These are phyloP conservation scores for Odontamblyopus lacepedii DNA, from an alignment of 2,797 vertebrate genomes.

Conservation along the genomic window DNA sequence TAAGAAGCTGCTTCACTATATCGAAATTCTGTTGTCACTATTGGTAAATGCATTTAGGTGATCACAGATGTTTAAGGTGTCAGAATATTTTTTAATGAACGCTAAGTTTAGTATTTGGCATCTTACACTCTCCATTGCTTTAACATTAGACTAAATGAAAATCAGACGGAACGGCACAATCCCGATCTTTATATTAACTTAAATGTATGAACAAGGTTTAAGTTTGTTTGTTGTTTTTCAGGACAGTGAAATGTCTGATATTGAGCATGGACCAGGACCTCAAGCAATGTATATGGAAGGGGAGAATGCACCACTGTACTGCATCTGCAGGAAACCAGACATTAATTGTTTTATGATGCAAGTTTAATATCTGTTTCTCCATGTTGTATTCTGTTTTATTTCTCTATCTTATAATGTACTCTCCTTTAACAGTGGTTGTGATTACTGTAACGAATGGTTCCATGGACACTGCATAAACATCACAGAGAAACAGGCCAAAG, in stretches of 20 bases:
- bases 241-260: conserved; percentile 86
- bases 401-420: neutral
- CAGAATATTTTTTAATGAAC: no score
- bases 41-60: no score
- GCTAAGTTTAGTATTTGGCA: no score
- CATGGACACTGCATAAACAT: conserved; percentile 93
- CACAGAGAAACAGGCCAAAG: conserved; percentile 93
- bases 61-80: no score
- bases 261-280: conserved; percentile 70
- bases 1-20: no score
- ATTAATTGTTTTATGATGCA: conserved; percentile 98
- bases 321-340: conserved; percentile 90
- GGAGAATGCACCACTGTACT: conserved; percentile 89
- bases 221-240: conserved; percentile 34
- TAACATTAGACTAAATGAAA: no score
- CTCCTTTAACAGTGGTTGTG: conserved; percentile 82
- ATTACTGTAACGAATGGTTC: conserved; percentile 96
- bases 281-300: conserved; percentile 77
- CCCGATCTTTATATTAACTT: no score
- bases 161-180: no score
- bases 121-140: no score
- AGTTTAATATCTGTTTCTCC: conserved; percentile 34
- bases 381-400: neutral
- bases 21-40: no score
- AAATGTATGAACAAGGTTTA: neutral